Conservation (phyloP, 2,888 invertebrate genomes). For the Sphaerophoria taeniata region DNA sequence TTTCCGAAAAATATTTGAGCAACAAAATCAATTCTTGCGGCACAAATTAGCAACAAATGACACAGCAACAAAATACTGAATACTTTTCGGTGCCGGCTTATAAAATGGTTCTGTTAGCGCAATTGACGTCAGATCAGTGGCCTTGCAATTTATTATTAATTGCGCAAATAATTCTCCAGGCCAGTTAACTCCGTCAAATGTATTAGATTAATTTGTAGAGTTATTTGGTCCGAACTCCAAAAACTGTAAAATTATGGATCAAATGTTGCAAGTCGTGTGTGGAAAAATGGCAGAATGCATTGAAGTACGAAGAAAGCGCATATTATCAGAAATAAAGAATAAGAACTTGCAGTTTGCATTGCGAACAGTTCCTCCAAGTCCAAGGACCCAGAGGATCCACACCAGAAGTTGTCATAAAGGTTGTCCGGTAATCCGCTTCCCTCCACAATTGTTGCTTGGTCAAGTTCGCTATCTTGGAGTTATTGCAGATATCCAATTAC, state of each 20-base stretch:
- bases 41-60: no score
- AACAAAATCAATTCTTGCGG: no score
- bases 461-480: no score
- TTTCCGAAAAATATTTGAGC: no score
- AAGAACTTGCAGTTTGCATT: conserved; percentile 36
- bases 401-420: no score
- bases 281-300: conserved; percentile 26
- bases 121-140: conserved; percentile 8
- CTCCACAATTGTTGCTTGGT: no score
- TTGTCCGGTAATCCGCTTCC: no score
- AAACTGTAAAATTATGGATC: conserved; percentile 15
- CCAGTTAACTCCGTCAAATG: conserved; percentile 30
- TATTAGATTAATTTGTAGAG: conserved; percentile 32
- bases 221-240: conserved; percentile 14
- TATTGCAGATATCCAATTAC: no score
- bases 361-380: conserved; percentile 37
- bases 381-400: no score
- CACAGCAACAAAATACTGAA: no score
- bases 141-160: conserved; percentile 9
- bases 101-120: no score
- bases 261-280: conserved; percentile 24
- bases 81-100: no score
- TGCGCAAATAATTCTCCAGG: conserved; percentile 13
- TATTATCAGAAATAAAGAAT: conserved; percentile 36
- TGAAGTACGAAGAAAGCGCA: conserved; percentile 28